phyloP scores from a whole-genome alignment of 2,888 invertebrate genomes.

The Pteria penguin region DNA sequence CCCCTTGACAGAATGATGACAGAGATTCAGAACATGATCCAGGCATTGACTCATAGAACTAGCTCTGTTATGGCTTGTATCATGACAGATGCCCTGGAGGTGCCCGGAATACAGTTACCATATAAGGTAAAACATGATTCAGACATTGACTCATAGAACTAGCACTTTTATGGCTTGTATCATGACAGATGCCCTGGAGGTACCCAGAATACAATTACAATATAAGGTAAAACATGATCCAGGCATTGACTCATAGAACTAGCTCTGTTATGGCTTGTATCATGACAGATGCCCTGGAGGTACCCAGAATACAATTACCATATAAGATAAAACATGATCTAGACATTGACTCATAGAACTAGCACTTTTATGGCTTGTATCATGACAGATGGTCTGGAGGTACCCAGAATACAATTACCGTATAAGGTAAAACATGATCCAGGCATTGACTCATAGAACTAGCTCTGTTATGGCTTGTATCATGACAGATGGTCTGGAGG shows the following conservation, averaged over 20 bases:
- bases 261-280: conserved; percentile 92
- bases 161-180: conserved; percentile 92
- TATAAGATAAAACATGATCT: no score
- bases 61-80: conserved; percentile 92
- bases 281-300: conserved; percentile 94
- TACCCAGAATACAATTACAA: conserved; percentile 90
- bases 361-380: conserved; percentile 93
- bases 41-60: conserved; percentile 83
- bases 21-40: conserved; percentile 89
- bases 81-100: conserved; percentile 95
- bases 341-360: no score
- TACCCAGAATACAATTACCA: conserved; percentile 90
- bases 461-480: background rate
- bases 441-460: background rate
- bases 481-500: background rate
- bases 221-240: conserved; percentile 90
- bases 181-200: conserved; percentile 95
- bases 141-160: conserved; percentile 64
- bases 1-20: conserved; percentile 94
- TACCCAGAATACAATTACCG: no score
- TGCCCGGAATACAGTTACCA: conserved; percentile 90
- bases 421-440: no score
- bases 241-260: conserved; percentile 83
- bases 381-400: conserved; percentile 96
- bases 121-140: conserved; percentile 84